Base-by-base conservation (phyloP, 1,140 invertebrate species). In the Chionoecetes opilio region DNA sequence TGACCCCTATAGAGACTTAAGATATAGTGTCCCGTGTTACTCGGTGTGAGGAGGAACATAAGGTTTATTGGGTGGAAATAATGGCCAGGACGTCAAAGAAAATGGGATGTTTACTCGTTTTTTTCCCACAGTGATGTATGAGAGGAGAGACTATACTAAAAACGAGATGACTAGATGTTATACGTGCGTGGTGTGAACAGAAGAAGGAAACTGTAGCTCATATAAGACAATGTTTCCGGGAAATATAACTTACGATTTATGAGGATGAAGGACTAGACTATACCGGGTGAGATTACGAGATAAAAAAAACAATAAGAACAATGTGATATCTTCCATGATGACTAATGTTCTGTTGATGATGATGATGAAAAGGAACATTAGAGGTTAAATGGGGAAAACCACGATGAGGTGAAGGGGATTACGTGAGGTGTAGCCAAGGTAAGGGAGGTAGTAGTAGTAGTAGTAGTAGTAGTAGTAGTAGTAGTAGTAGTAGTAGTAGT, bases 51-150 rank as follows among this genome's bases (percentile, higher is more conserved):
- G 46, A 53, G 46, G n/a, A 17, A 75, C 63, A 75, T 0, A 75
- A 75, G 63, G 63, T 75, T 75, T 17, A n/a, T 75, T n/a, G 63
- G n/a, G 63, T 75, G 63, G 21, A n/a, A 75, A 75, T 75, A 75
- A 75, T 21, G 63, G 46, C 46, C 21, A 17, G 21, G 46, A 17
- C 21, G 63, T 75, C 63, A 75, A 0, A 75, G 63, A 75, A 75
- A n/a, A 75, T 75, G 63, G 21, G 63, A 75, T 75, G 21, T 53
- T 14, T 75, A 0, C 63, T n/a, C 21, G 11, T 75, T 75, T 75
- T n/a, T 75, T 11, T 53, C 21, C 21, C 14, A 41, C 46, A 14
- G 46, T 53, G 46, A 53, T 53, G 9, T 53, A 53, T 53, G 46
- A 1, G 46, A 53, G 46, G 46, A 2, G 46, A 17, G 0, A 9